These are phyloP conservation scores for Pocillopora verrucosa DNA, from an alignment of 64 coral and sea anemone species.

Conservation along the genomic window DNA sequence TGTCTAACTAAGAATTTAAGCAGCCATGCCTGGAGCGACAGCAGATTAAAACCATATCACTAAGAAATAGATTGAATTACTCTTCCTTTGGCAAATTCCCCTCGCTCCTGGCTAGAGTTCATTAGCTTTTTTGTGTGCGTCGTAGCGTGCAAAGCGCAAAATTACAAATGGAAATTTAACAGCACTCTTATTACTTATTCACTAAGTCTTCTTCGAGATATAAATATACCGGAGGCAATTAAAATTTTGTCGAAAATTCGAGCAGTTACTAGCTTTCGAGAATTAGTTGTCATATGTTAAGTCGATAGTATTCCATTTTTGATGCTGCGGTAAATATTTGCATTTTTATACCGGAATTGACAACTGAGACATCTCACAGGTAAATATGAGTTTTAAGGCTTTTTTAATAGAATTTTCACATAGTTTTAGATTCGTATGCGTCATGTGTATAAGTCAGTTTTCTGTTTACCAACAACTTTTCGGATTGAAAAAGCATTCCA, in stretches of 20 bases:
- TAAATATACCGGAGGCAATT: background rate
- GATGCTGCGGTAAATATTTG: background rate
- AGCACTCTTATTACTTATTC: slow-evolving; percentile 6
- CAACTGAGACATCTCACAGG: background rate
- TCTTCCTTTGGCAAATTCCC: background rate
- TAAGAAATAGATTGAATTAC: background rate
- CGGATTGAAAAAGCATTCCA: too few species aligned
- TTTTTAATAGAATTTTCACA: background rate
- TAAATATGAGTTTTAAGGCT: background rate
- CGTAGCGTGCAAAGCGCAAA: background rate
- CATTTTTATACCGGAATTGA: background rate
- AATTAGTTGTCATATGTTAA: too few species aligned
- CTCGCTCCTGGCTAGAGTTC: background rate
- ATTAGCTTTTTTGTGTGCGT: background rate
- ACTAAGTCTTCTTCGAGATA: background rate
- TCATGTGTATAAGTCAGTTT: too few species aligned
- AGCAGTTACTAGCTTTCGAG: too few species aligned
- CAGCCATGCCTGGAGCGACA: background rate
- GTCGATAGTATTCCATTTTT: too few species aligned
- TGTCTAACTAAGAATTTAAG: background rate
- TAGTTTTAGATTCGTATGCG: background rate
- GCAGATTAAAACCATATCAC: background rate
- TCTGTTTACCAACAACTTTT: too few species aligned
- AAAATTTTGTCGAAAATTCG: too few species aligned
- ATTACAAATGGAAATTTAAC: background rate